A percentile compares a stretch with the other conserved stretches of the same genome.
phyloP scores from a whole-genome alignment of 2,797 vertebrate genomes.

The Chlorospingus flavigularis region DNA sequence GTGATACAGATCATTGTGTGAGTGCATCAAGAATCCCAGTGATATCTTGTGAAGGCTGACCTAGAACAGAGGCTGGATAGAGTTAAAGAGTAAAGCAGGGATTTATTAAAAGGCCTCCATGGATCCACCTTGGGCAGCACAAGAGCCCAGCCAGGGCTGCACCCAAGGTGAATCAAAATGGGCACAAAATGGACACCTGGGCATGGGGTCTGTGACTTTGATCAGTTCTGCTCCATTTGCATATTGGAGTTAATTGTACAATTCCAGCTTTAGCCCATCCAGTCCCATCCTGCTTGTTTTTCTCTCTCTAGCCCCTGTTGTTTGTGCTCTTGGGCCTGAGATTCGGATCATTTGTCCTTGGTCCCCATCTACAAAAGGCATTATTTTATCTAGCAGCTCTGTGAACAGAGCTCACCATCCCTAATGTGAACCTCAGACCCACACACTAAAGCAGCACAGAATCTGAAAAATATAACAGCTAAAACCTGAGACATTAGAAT shows the following conservation, averaged over 20 bases:
- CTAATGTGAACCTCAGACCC: accelerated
- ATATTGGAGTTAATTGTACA: too few species aligned
- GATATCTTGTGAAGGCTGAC: neutral
- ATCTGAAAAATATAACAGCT: accelerated
- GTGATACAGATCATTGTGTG: neutral
- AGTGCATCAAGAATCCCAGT: neutral
- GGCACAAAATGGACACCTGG: too few species aligned
- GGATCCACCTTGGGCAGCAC: too few species aligned
- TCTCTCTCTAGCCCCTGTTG: too few species aligned
- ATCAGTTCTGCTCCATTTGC: too few species aligned
- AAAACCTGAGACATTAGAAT: neutral
- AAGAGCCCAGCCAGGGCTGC: too few species aligned
- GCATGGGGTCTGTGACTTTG: too few species aligned
- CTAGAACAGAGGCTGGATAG: accelerated
- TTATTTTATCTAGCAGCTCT: neutral
- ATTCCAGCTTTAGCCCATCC: too few species aligned
- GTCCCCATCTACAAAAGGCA: neutral
- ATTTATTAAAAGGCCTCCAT: neutral
- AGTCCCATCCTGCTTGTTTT: too few species aligned
- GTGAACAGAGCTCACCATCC: neutral
- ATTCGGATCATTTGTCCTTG: neutral
- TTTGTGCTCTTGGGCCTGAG: too few species aligned
- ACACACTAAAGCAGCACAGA: neutral
- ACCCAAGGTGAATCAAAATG: too few species aligned
- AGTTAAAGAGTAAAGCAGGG: neutral